Base-by-base conservation (phyloP, 2,888 invertebrate genomes). In the Cyclophora punctaria region DNA sequence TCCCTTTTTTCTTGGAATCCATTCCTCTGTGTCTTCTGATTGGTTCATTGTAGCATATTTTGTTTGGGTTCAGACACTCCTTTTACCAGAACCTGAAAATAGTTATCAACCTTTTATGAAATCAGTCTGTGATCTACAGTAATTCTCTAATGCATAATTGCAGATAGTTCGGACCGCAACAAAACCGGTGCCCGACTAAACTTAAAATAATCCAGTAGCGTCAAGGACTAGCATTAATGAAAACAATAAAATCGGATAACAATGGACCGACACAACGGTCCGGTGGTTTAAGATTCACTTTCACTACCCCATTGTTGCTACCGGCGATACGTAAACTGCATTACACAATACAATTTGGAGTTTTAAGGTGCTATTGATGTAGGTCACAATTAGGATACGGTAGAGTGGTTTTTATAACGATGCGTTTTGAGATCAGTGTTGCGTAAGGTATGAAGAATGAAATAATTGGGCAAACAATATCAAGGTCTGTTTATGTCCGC, bases 211-310 rank as follows among this genome's bases (percentile, higher is more conserved):
- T 73, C 70, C 71, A 73, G 71, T 77, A 73, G 75, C 78, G 73
- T 73, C 80, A 87, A 86, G 83, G 83, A 78, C 81, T 70, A 62
- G 55, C 64, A 62, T 64, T 71, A 75, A 77, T 75, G 67, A 76
- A 80, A 80, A 86, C 86, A 86, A 86, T 86, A 78, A 70, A 71
- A 71, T 73, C 63, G 66, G 63, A 64, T 71, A 80, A 88, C 88
- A 88, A 88, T 87, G 67, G 78, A 50, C 73, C 67, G 67, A 64
- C 63, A 68, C 59, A 73, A 76, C 76, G 80, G 78, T 76, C 76
- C 77, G 78, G 73, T 82, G 75, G 72, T 75, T 75, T 34, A 64
- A 69, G 75, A 63, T 76, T 75, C 75, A 87, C 87, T 88, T 88
- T 88, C 87, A 79, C 88, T 83, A 73, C 62, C 69, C 77, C 69